Base-by-base conservation (phyloP, 2,113 vertebrate species). In the Corydoras maculifer region DNA sequence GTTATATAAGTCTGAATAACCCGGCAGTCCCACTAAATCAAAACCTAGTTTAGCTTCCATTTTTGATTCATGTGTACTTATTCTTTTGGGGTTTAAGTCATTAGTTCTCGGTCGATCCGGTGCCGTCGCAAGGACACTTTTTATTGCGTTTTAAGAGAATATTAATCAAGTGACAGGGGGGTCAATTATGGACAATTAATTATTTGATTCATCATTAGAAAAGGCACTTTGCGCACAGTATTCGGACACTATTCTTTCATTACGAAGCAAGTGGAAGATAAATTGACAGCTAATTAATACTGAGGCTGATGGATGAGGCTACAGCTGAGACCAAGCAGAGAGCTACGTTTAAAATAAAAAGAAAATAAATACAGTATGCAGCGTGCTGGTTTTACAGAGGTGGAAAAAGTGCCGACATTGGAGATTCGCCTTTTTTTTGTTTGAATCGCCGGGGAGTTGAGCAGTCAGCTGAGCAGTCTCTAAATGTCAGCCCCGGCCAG, bases 131-230 rank as follows among this genome's bases (percentile, higher is more conserved):
- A 87, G 81, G 85, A 83, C 81, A 73, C 65, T 0, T 84, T 84
- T 81, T 80, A 85, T 79, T 76, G 58, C 80, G 77, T 80, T 78
- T 75, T 77, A 86, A 86, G 76, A 74, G 78, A 85, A 80, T 85
- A 84, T 87, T 84, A 86, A 86, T 87, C 80, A 86, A 78, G 82
- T 25, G 64, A 80, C 74, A 81, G 67, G 4, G 78, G 79, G 82
- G 81, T 88, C 86, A 85, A 88, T 86, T 73, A 81, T 81, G 78
- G 76, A 63, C 76, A 82, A 81, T 82, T 79, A 82, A 85, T 82
- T 79, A 78, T 86, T 86, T 80, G 83, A 85, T 87, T 81, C 83
- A 82, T 83, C 74, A 78, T 83, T 78, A 58, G 58, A 73, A 68
- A 83, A 73, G 60, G 65, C 79, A 75, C 80, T 75, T 73, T 78